Percentiles rank a stretch among this genome's conserved stretches.
phyloP scores from a whole-genome alignment of 2,888 invertebrate genomes.

The Melinaea marsaeus region DNA sequence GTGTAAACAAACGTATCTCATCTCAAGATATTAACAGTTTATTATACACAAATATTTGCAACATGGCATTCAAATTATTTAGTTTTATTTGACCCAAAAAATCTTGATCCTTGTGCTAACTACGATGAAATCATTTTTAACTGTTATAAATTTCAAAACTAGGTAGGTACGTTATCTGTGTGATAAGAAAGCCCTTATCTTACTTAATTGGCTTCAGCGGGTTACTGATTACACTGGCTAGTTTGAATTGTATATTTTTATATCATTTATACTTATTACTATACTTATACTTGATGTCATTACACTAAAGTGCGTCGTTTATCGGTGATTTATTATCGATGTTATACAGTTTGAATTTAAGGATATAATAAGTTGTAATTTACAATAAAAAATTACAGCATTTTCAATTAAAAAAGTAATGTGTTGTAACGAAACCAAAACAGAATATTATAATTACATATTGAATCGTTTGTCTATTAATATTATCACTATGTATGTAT shows the following conservation, averaged over 20 bases:
- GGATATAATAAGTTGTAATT: no score
- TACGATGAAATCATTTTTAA: conserved; percentile 55
- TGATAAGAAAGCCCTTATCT: conserved; percentile 67
- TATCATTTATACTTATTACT: conserved; percentile 7
- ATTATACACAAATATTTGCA: conserved; percentile 1
- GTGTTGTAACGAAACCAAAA: no score
- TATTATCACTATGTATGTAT: no score
- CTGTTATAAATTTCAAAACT: conserved; percentile 43
- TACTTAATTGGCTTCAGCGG: conserved; percentile 52
- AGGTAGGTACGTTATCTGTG: conserved; percentile 47
- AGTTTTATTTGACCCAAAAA: conserved; percentile 41
- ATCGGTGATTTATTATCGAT: conserved; percentile 39
- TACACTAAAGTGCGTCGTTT: conserved; percentile 59
- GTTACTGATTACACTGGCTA: conserved; percentile 43
- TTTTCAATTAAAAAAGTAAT: no score
- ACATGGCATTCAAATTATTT: neutral
- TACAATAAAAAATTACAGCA: no score
- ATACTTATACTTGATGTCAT: conserved; percentile 36
- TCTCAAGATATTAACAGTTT: conserved; percentile 35
- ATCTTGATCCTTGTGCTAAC: conserved; percentile 45
- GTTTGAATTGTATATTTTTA: conserved; percentile 36
- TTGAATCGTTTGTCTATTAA: no score
- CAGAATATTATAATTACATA: no score
- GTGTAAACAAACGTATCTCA: conserved; percentile 42
- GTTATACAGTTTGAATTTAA: neutral